phyloP scores from a whole-genome alignment of 1,140 invertebrate species.

The Drosophila nannoptera region DNA sequence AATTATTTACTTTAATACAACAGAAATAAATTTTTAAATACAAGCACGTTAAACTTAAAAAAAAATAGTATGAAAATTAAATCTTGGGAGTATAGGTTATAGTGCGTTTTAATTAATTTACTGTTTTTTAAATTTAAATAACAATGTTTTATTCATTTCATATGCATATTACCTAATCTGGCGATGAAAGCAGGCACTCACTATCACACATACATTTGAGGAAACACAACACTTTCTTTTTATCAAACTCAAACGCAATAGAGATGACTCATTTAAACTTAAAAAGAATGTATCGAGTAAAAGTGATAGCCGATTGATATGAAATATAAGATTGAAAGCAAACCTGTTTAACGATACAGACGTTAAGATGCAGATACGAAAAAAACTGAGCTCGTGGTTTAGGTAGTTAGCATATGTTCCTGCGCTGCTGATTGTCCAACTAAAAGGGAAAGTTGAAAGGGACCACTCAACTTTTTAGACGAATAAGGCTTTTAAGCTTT shows the following conservation, averaged over 20 bases:
- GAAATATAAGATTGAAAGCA: constrained; percentile 20
- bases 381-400: no score
- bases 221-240: constrained; percentile 62
- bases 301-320: constrained; percentile 33
- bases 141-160: no score
- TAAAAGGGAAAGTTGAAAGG: constrained; percentile 72
- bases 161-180: constrained; percentile 30
- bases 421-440: constrained; percentile 57
- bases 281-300: neutral
- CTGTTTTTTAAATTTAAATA: no score
- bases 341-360: constrained; percentile 28
- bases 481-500: constrained; percentile 6
- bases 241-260: constrained; percentile 23
- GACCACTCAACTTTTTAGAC: constrained; percentile 23
- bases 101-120: no score
- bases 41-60: no score
- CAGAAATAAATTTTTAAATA: no score
- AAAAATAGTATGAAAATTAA: no score
- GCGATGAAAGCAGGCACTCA: neutral
- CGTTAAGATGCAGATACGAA: no score
- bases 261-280: constrained; percentile 53
- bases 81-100: no score
- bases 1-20: no score
- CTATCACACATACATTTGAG: neutral
- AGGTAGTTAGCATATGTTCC: constrained; percentile 24